These are phyloP conservation scores for Rissa tridactyla DNA, from an alignment of 2,113 vertebrate genomes.

Conservation along the genomic window DNA sequence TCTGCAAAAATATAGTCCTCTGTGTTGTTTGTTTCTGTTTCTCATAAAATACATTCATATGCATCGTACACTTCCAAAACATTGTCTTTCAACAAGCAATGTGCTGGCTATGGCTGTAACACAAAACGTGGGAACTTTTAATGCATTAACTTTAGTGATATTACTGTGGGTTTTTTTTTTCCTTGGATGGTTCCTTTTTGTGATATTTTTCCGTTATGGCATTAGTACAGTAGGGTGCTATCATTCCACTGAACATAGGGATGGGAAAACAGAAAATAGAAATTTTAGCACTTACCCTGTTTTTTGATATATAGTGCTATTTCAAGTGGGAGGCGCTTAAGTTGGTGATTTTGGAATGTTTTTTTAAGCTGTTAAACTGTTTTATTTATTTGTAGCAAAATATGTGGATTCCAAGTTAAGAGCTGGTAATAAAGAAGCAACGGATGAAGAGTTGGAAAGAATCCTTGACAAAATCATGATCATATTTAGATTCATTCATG, in stretches of 20 bases:
- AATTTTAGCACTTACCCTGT: background rate
- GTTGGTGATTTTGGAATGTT: background rate
- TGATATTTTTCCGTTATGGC: background rate
- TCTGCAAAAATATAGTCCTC: background rate
- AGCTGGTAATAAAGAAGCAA: conserved; percentile 85
- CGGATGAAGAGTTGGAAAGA: conserved; percentile 84
- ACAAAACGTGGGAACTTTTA: background rate
- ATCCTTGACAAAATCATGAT: conserved; percentile 87
- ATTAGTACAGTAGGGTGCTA: background rate
- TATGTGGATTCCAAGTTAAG: conserved; percentile 83
- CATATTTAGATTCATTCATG: conserved; percentile 84
- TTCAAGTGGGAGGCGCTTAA: background rate
- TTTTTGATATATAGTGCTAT: background rate
- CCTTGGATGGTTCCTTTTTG: background rate
- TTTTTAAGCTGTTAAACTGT: conserved; percentile 5
- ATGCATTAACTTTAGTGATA: background rate
- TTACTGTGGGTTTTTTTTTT: background rate
- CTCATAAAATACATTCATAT: conserved; percentile 44
- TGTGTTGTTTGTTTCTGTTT: conserved; percentile 57
- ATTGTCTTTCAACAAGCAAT: conserved; percentile 15
- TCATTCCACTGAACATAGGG: background rate
- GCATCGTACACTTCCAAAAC: background rate
- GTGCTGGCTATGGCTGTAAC: background rate
- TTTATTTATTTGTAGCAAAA: conserved; percentile 74
- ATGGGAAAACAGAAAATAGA: background rate